Percentiles rank a stretch among this genome's conserved stretches.
phyloP scores from a whole-genome alignment of 1,140 invertebrate genomes.

The Cryptotermes secundus region DNA sequence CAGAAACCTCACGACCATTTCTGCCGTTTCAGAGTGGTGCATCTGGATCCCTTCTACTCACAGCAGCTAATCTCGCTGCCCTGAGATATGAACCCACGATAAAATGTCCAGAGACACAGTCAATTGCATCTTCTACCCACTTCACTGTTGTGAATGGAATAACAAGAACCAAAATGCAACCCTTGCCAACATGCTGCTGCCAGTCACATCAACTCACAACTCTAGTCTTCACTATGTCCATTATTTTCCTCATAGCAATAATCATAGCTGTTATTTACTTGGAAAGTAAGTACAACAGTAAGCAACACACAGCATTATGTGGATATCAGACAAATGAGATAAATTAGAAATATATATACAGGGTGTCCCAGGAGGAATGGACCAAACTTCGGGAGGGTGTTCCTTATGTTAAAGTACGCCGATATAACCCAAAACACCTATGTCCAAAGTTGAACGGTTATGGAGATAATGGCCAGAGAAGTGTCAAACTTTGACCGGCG shows the following conservation, averaged over 20 bases:
- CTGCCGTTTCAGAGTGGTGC: conserved; percentile 65
- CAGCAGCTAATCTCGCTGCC: conserved; percentile 67
- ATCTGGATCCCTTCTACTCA: conserved; percentile 73
- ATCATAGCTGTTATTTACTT: conserved; percentile 65
- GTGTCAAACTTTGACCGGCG: no score
- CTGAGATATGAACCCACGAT: background rate
- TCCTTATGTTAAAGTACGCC: no score
- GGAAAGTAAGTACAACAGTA: conserved; percentile 50
- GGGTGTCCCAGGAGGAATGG: no score
- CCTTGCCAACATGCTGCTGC: background rate
- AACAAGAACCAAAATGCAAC: background rate
- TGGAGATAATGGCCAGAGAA: no score
- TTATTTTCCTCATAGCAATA: conserved; percentile 73
- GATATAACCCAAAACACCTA: no score
- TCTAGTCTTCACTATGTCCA: conserved; percentile 74
- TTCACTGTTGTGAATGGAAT: conserved; percentile 81
- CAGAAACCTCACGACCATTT: no score
- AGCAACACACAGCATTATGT: background rate
- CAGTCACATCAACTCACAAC: conserved; percentile 63
- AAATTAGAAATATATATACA: no score
- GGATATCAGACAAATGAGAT: background rate
- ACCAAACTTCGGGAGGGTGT: no score
- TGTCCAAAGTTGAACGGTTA: no score
- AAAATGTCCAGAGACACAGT: conserved; percentile 50
- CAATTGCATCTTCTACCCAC: conserved; percentile 80